A percentile compares a stretch with the other conserved stretches of the same genome.
Conservation (phyloP, 2,113 vertebrate species). For the Callipepla squamata region DNA sequence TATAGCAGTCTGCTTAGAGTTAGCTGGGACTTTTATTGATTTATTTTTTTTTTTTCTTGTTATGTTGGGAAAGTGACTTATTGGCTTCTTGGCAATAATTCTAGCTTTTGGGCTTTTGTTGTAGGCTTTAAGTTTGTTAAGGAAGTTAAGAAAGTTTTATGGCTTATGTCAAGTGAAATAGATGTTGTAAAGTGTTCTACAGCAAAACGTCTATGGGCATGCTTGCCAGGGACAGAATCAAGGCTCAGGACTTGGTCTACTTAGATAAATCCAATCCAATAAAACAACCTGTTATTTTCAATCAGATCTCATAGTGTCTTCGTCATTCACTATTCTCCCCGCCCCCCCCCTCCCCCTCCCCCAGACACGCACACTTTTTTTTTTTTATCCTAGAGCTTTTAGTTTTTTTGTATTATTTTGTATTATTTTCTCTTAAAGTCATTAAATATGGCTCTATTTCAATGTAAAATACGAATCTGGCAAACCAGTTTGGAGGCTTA, state of each 20-base stretch:
- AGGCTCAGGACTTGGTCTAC: background rate
- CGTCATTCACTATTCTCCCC: background rate
- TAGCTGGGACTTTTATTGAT: background rate
- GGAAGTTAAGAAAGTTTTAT: constrained; percentile 24
- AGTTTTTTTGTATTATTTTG: background rate
- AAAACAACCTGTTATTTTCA: background rate
- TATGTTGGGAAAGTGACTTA: background rate
- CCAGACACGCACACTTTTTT: background rate
- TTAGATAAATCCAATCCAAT: background rate
- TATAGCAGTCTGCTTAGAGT: background rate
- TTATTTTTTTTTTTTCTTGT: constrained; percentile 10
- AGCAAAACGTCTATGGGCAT: background rate
- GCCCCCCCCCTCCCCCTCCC: too few relatives aligned
- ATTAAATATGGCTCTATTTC: background rate
- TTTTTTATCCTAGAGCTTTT: background rate
- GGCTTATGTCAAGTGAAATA: constrained; percentile 11
- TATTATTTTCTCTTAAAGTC: background rate
- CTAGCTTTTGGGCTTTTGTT: background rate
- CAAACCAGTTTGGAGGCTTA: constrained; percentile 22
- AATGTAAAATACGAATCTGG: background rate
- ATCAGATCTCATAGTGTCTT: background rate
- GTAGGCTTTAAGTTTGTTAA: constrained; percentile 6
- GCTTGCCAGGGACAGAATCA: background rate
- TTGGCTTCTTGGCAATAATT: constrained; percentile 18
- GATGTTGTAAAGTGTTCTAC: background rate